Conservation (phyloP, 2,888 invertebrate species). For the Deilephila elpenor region DNA sequence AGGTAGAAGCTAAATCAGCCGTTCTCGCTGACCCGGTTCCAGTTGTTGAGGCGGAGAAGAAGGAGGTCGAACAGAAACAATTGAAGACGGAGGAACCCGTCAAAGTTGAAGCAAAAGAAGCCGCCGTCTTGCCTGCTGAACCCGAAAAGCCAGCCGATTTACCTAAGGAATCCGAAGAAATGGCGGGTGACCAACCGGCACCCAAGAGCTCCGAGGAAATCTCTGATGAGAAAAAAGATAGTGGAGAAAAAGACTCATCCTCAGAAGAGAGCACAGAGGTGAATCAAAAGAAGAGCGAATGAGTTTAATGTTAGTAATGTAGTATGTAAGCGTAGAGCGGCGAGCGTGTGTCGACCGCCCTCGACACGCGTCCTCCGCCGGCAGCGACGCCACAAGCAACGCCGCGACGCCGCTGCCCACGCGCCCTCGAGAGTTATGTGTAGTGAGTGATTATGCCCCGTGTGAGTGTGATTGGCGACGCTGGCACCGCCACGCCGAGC, state of each 20-base stretch:
- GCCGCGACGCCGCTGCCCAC: slow-evolving; percentile 42
- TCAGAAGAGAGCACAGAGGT: slow-evolving; percentile 62
- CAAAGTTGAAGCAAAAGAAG: slow-evolving; percentile 35
- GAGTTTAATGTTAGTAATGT: slow-evolving; percentile 66
- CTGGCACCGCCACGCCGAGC: slow-evolving; percentile 43
- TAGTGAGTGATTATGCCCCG: slow-evolving; percentile 46
- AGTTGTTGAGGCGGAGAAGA: slow-evolving; percentile 37
- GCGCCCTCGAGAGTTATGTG: slow-evolving; percentile 49
- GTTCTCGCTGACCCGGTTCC: slow-evolving; percentile 41
- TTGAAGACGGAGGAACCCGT: slow-evolving; percentile 35
- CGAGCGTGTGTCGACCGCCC: slow-evolving; percentile 80
- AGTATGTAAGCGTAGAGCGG: slow-evolving; percentile 63
- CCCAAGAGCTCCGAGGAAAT: slow-evolving; percentile 64
- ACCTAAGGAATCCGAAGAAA: slow-evolving; percentile 44
- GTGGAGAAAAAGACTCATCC: slow-evolving; percentile 50
- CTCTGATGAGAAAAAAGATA: slow-evolving; percentile 53
- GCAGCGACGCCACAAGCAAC: slow-evolving; percentile 41
- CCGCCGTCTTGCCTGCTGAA: slow-evolving; percentile 34
- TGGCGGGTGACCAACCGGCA: slow-evolving; percentile 52
- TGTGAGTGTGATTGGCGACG: slow-evolving; percentile 55
- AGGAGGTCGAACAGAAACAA: slow-evolving; percentile 6
- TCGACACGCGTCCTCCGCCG: slow-evolving; percentile 81
- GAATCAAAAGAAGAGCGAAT: slow-evolving; percentile 46
- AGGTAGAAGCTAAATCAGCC: slow-evolving; percentile 33
- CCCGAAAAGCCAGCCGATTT: slow-evolving; percentile 41